Conservation (phyloP, 2,888 invertebrate genomes). For the Callosobruchus maculatus region DNA sequence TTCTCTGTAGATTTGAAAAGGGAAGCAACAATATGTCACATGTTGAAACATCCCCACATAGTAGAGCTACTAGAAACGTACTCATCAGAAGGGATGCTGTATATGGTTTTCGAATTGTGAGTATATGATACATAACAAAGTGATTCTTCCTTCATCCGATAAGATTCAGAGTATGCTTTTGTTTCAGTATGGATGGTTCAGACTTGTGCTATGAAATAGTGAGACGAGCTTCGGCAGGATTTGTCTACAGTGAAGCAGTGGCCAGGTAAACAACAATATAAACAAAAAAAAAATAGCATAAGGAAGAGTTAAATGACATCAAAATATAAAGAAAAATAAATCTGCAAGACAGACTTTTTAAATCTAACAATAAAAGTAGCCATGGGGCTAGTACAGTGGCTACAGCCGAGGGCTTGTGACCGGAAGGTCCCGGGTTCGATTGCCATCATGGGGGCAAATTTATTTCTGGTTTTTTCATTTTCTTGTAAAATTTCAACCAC, state of each 20-base stretch:
- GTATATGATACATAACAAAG: slow-evolving; percentile 48
- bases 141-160: not conserved
- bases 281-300: too few species aligned
- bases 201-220: slow-evolving; percentile 99
- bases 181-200: slow-evolving; percentile 94
- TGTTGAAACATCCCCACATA: slow-evolving; percentile 98
- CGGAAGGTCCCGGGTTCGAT: too few species aligned
- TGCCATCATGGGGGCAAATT: too few species aligned
- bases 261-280: slow-evolving; percentile 69
- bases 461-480: too few species aligned
- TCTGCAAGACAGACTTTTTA: too few species aligned
- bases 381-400: too few species aligned
- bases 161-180: slow-evolving; percentile 15
- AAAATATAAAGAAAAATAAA: too few species aligned
- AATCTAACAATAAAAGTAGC: too few species aligned
- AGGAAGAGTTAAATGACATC: not conserved
- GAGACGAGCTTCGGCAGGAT: slow-evolving; percentile 90
- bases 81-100: slow-evolving; percentile 97
- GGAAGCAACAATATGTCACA: slow-evolving; percentile 97
- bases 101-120: slow-evolving; percentile 99
- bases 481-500: too few species aligned
- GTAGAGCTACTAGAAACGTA: slow-evolving; percentile 97
- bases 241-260: slow-evolving; percentile 99
- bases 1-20: slow-evolving; percentile 91
- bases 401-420: too few species aligned